Conservation (phyloP, 2,888 invertebrate genomes). For the Pharmacophagus antenor region DNA sequence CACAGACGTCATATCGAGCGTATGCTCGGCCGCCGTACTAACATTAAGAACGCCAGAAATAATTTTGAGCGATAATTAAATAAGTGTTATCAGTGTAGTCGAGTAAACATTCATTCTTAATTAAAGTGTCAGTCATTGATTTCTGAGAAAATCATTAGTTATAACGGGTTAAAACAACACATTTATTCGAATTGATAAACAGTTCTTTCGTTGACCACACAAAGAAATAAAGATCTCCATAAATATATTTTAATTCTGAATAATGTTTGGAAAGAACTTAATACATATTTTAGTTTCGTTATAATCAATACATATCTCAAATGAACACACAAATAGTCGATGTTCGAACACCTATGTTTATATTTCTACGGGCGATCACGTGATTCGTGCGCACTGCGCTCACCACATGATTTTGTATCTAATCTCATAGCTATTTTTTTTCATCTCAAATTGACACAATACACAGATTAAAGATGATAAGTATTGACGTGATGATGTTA, state of each 20-base stretch:
- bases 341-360: slow-evolving; percentile 34
- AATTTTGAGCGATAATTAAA: slow-evolving; percentile 22
- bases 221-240: slow-evolving; percentile 8
- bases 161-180: slow-evolving; percentile 10
- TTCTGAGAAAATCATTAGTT: slow-evolving; percentile 29
- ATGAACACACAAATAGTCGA: neutral
- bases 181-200: slow-evolving; percentile 18
- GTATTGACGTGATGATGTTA: slow-evolving; percentile 25
- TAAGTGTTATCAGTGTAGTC: slow-evolving; percentile 21
- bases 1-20: slow-evolving; percentile 23
- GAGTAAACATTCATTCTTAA: slow-evolving; percentile 29
- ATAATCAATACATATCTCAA: slow-evolving; percentile 4
- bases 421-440: slow-evolving; percentile 32
- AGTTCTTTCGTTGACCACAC: neutral
- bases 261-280: neutral
- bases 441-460: slow-evolving; percentile 33
- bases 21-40: slow-evolving; percentile 13
- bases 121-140: slow-evolving; percentile 21
- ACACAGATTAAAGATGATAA: slow-evolving; percentile 28
- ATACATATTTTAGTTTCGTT: neutral
- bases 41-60: slow-evolving; percentile 20
- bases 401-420: slow-evolving; percentile 52
- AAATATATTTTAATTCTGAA: slow-evolving; percentile 1
- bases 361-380: slow-evolving; percentile 50
- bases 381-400: slow-evolving; percentile 50